phyloP scores from a whole-genome alignment of 2,113 vertebrate species.

The Corydoras maculifer region DNA sequence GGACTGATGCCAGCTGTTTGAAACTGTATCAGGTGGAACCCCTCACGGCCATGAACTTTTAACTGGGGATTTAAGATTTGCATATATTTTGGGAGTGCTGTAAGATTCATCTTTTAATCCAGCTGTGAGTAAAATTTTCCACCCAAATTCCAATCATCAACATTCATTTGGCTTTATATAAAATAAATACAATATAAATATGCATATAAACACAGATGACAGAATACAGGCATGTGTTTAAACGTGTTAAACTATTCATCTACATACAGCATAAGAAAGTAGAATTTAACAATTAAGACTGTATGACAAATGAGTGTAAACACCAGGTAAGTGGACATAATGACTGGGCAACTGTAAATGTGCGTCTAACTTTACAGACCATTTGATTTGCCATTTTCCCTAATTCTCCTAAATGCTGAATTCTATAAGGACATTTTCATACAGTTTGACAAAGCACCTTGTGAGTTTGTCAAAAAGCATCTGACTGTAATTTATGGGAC shows the following conservation, averaged over 20 bases:
- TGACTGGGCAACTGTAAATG: too few relatives aligned
- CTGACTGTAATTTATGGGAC: not conserved
- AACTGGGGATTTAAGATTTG: not conserved
- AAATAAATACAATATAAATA: too few relatives aligned
- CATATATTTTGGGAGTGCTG: not conserved
- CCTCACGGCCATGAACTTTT: not conserved
- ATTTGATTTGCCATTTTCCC: too few relatives aligned
- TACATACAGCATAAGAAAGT: too few relatives aligned
- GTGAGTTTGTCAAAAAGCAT: not conserved
- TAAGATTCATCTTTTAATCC: not conserved
- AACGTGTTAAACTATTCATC: too few relatives aligned
- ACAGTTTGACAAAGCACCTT: not conserved
- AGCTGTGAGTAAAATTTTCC: constrained; percentile 1
- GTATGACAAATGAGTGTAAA: too few relatives aligned
- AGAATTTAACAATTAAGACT: too few relatives aligned
- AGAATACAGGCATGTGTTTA: too few relatives aligned
- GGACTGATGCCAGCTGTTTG: not conserved
- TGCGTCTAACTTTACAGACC: too few relatives aligned
- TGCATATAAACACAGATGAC: too few relatives aligned
- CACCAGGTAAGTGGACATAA: too few relatives aligned
- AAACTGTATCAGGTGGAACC: not conserved
- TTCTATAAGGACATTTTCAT: not conserved
- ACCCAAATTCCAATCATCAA: not conserved
- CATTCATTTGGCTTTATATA: not conserved
- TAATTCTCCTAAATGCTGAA: too few relatives aligned